These are phyloP conservation scores for Clitarchus hookeri DNA, from an alignment of 2,888 invertebrate genomes.

Conservation along the genomic window DNA sequence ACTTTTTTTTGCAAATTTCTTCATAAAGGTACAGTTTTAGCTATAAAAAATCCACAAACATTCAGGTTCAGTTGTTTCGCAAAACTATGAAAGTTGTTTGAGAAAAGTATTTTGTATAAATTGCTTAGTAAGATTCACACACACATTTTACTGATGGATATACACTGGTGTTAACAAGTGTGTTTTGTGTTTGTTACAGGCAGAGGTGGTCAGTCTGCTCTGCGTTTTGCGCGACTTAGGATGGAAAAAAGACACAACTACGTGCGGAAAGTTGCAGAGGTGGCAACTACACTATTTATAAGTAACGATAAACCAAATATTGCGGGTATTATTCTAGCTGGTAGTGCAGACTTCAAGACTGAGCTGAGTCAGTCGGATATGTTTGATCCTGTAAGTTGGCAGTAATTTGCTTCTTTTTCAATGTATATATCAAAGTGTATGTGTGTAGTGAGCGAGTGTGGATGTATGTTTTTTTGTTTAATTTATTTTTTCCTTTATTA, in stretches of 20 bases:
- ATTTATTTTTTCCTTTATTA: no score
- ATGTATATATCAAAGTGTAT: no score
- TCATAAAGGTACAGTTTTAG: no score
- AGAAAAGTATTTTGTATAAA: no score
- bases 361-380: constrained; percentile 99
- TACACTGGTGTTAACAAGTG: not conserved
- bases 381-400: constrained; percentile 91
- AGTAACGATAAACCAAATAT: constrained; percentile 97
- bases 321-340: constrained; percentile 95
- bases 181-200: constrained; percentile 54
- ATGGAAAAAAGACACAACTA: constrained; percentile 99
- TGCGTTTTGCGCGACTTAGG: constrained; percentile 98
- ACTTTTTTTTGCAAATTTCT: no score
- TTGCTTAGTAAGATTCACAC: no score
- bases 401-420: not conserved
- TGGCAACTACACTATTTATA: constrained; percentile 96
- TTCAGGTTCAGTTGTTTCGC: no score
- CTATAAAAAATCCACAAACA: no score
- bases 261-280: constrained; percentile 96
- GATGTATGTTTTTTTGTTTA: no score
- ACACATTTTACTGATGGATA: not conserved
- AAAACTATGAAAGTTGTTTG: no score
- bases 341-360: constrained; percentile 99
- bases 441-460: no score
- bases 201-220: constrained; percentile 98